Conservation (phyloP, 2,113 vertebrate genomes). For the Nycticryphes semicollaris region DNA sequence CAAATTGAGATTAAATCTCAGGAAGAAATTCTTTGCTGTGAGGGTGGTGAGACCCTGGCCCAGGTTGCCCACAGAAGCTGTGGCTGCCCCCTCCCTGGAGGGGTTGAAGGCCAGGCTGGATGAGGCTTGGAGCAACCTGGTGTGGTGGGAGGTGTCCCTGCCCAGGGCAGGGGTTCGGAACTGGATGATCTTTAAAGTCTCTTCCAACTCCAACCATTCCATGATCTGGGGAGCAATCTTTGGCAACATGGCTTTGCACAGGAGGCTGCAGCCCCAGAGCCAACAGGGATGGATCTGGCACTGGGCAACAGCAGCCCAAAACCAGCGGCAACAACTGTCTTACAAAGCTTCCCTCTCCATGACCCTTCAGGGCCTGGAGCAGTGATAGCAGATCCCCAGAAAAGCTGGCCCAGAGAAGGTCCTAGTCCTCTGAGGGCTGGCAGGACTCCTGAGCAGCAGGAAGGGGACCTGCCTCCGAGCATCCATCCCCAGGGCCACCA, state of each 20-base stretch:
- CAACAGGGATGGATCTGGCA: neutral
- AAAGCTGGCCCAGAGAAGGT: neutral
- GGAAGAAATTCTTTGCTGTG: no score
- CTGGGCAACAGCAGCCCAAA: neutral
- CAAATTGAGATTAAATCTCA: no score
- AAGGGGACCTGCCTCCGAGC: neutral
- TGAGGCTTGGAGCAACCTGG: no score
- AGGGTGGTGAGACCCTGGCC: no score
- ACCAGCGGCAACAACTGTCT: neutral
- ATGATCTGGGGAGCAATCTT: neutral
- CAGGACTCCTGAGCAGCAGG: fast-evolving
- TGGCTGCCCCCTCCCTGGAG: no score
- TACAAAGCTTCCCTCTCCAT: neutral
- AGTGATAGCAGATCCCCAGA: neutral
- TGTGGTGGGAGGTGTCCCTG: no score
- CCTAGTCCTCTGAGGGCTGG: neutral
- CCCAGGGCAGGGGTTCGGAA: no score
- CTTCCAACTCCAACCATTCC: no score
- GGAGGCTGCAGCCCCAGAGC: neutral
- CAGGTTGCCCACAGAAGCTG: no score
- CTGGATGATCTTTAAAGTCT: no score
- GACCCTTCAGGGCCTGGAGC: fast-evolving
- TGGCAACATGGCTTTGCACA: neutral
- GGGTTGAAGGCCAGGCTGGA: no score
- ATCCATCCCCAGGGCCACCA: neutral